These are phyloP conservation scores for Heteromormyrus szaboi DNA, from an alignment of 2,797 vertebrate species.

Conservation along the genomic window DNA sequence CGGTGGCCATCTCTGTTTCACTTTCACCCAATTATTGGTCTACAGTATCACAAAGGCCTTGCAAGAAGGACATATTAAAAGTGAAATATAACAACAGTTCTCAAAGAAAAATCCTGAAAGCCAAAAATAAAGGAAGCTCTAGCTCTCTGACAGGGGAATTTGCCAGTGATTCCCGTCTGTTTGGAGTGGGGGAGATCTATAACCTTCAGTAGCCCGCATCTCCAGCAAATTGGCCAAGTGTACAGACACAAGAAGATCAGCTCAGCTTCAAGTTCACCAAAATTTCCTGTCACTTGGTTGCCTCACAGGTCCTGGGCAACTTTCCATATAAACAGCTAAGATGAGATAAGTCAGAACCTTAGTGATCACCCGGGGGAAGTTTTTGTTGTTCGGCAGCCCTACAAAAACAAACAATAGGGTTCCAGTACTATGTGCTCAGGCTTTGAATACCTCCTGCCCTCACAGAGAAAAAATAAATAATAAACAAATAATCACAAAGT, in stretches of 20 bases:
- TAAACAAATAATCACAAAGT: background rate
- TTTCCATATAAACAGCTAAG: background rate
- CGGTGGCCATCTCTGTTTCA: background rate
- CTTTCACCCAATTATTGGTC: background rate
- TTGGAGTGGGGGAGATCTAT: background rate
- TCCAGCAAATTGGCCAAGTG: background rate
- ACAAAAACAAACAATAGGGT: background rate
- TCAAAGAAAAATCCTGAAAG: background rate
- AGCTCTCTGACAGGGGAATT: background rate
- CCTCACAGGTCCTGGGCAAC: background rate
- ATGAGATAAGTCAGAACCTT: background rate
- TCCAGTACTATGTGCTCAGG: background rate
- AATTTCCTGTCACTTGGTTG: background rate
- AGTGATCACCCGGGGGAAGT: background rate
- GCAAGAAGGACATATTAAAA: background rate
- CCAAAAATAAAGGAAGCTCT: background rate
- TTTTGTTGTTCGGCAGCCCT: background rate
- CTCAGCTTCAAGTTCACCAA: background rate
- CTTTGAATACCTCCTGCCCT: background rate
- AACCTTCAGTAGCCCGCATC: background rate
- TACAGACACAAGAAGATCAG: background rate
- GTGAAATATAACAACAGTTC: background rate
- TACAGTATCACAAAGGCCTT: background rate
- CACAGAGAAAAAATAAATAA: background rate
- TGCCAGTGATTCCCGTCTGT: background rate